These are phyloP conservation scores for Gymnocephalus cernua DNA, from an alignment of 2,113 vertebrate species.

Conservation along the genomic window DNA sequence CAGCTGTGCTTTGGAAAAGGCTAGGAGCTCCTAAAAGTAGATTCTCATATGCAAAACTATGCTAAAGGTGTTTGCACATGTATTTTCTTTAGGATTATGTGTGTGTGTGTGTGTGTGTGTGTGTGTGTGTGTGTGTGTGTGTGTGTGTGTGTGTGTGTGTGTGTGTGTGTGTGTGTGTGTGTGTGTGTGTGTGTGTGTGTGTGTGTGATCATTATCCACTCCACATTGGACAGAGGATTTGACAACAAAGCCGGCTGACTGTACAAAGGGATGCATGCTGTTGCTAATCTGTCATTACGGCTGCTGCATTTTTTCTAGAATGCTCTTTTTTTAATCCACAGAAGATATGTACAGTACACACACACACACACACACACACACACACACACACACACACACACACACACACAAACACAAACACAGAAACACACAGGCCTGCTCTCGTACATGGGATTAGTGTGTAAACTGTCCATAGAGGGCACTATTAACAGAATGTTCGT, in stretches of 20 bases:
- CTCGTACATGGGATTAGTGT: constrained; percentile 65
- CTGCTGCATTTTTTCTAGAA: constrained; percentile 61
- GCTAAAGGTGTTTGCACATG: constrained; percentile 1
- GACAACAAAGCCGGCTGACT: constrained; percentile 55
- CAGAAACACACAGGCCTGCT: constrained; percentile 3
- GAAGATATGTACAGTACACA: constrained; percentile 11
- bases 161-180: not conserved
- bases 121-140: not conserved
- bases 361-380: constrained; percentile 17
- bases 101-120: not conserved
- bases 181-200: not conserved
- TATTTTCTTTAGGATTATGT: not conserved
- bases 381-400: constrained; percentile 14
- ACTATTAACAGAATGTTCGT: constrained; percentile 59
- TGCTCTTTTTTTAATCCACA: constrained; percentile 27
- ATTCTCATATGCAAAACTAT: constrained; percentile 31
- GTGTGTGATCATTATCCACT: constrained; percentile 52
- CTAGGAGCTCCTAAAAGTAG: constrained; percentile 43
- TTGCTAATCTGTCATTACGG: constrained; percentile 68
- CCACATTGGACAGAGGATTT: constrained; percentile 60
- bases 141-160: not conserved
- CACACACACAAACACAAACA: constrained; percentile 24
- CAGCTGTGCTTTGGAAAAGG: constrained; percentile 60
- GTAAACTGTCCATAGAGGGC: constrained; percentile 62
- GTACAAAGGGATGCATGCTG: constrained; percentile 44